Evolutionary conservation across 2,797 vertebrate genomes (phyloP).

Genomic region (Tenualosa ilisha): DNA sequence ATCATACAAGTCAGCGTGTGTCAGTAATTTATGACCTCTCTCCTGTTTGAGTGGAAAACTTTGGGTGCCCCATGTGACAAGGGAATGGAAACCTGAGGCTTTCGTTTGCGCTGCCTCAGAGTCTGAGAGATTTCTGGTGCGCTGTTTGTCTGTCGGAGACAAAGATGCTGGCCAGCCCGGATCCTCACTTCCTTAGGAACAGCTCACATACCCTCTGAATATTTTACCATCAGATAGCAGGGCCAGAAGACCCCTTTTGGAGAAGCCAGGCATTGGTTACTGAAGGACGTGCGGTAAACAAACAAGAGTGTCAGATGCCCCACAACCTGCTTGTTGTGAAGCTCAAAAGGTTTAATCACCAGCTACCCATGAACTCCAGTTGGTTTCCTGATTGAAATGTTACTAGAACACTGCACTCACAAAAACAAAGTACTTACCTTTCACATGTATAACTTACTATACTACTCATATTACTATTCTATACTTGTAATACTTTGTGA

Average conservation of each 20-base stretch:
- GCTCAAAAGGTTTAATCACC: neutral
- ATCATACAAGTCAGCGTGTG: neutral
- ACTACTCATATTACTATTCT: too few species aligned
- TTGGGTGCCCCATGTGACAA: constrained; percentile 47
- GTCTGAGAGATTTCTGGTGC: constrained; percentile 49
- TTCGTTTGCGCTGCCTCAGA: constrained; percentile 49
- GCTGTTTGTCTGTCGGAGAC: constrained; percentile 16
- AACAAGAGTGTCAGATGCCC: neutral
- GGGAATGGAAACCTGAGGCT: constrained; percentile 57
- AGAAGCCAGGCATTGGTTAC: neutral
- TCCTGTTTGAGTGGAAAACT: neutral
- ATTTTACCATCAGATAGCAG: constrained; percentile 49
- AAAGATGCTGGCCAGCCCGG: constrained; percentile 35
- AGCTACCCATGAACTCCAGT: neutral
- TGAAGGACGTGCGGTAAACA: neutral
- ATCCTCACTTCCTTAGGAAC: constrained; percentile 45
- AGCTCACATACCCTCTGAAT: constrained; percentile 62
- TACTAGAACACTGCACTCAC: too few species aligned
- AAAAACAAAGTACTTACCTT: too few species aligned
- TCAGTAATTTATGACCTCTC: too few species aligned
- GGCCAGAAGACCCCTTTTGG: neutral
- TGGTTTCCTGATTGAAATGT: too few species aligned
- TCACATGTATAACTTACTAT: too few species aligned
- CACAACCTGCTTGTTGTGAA: neutral
- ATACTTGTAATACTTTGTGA: too few species aligned